Evolutionary conservation across 2,797 vertebrate genomes (phyloP), one percentile per base, ranked within the genome.

Genomic region (Cyprinodon diabolis): DNA sequence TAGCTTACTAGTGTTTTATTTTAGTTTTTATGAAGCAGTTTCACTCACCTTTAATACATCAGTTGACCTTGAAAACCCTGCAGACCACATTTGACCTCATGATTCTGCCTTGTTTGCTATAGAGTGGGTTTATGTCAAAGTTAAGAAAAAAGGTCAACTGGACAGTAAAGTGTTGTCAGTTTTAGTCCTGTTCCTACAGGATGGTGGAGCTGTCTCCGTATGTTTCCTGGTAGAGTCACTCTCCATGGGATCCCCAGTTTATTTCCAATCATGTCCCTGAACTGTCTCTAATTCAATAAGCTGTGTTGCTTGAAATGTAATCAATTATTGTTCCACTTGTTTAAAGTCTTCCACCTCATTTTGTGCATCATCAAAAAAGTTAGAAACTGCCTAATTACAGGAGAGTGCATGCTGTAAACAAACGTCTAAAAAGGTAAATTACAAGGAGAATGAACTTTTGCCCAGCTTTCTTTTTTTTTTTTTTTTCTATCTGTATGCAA

Each of bases 401-500:
- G 47, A 48, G 19, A 62, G 17, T 62, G 1, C 19, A 2, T 2
- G n/a, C 37, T 4, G 11, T 63, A n/a, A 25, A 23, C 30, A 62
- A 37, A 48, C 66, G 48, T 13, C n/a, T 3, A 1, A n/a, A 19
- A 13, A 40, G 12, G 37, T 62, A 43, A 63, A 63, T 45, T 37
- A 63, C 37, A n/a, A 43, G 3, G 35, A 37, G 35, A 19, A 11
- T 9, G 21, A 56, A 66, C 69, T 15, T 35, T 47, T 17, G 2
- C 40, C 43, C 52, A 6, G 14, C 66, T 35, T n/a, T 2, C 68
- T 68, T 71, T 66, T 63, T 69, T 83, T 67, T 48, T 69, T 30
- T 71, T 60, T 86, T 76, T 83, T 87, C 52, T 77, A 6, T 83
- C 69, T 76, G 80, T 71, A 12, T 83, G 17, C 81, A 30, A 82